Percentiles rank a stretch among this genome's conserved stretches.
Evolutionary conservation across 23 tunicate genomes (phyloP).

Genomic region (Styela clava): DNA sequence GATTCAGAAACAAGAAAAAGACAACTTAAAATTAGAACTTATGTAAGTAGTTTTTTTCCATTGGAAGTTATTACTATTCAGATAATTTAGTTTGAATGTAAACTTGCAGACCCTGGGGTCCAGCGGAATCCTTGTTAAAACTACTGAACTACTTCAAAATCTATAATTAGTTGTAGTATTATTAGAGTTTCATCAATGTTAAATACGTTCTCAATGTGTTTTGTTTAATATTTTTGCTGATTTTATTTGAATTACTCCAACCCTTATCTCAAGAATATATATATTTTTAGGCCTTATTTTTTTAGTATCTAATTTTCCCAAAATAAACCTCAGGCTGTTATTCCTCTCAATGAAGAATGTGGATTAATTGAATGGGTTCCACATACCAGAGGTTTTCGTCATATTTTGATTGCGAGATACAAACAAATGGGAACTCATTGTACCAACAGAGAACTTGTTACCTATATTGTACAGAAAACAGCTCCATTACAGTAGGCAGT

Average conservation of each 20-base stretch:
- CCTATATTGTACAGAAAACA: constrained; percentile 37
- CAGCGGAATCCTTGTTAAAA: too few species aligned
- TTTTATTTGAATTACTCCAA: too few species aligned
- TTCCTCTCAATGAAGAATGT: constrained; percentile 95
- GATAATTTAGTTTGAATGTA: too few species aligned
- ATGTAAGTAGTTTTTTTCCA: constrained; percentile 42
- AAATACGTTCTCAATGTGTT: too few species aligned
- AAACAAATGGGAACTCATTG: constrained; percentile 26
- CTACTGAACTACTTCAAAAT: too few species aligned
- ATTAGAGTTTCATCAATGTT: too few species aligned
- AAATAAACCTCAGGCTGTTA: constrained; percentile 96
- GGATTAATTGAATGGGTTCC: constrained; percentile 93
- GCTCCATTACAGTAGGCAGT: constrained; percentile 34
- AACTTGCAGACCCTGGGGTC: background rate
- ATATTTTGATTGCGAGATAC: constrained; percentile 63
- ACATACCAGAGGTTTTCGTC: constrained; percentile 74
- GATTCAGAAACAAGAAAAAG: constrained; percentile 80
- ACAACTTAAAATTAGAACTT: constrained; percentile 70
- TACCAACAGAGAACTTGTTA: constrained; percentile 41
- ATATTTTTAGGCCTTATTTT: too few species aligned
- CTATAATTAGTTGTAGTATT: too few species aligned
- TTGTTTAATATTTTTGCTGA: too few species aligned
- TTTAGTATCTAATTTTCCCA: too few species aligned
- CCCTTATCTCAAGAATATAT: too few species aligned
- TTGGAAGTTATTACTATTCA: background rate